A percentile compares a stretch with the other conserved stretches of the same genome.
These are phyloP conservation scores for Laodelphax striatellus DNA, from an alignment of 1,140 invertebrate genomes.

Conservation along the genomic window DNA sequence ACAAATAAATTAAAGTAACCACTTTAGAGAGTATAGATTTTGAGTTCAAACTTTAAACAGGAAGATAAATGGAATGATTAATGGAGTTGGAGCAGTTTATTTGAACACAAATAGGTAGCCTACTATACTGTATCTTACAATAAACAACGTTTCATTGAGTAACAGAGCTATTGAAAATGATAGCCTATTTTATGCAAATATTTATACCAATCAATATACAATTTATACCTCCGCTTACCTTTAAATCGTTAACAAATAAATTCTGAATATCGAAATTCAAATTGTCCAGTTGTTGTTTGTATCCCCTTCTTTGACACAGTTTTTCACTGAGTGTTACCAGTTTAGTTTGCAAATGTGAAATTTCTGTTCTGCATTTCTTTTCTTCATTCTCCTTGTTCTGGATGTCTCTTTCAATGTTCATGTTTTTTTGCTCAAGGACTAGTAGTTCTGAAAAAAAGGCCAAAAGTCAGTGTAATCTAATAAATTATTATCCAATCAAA, in stretches of 20 bases:
- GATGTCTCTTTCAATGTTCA: slow-evolving; percentile 50
- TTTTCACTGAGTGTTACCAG: slow-evolving; percentile 42
- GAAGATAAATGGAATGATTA: too few relatives aligned
- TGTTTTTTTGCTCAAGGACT: slow-evolving; percentile 60
- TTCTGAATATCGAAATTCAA: slow-evolving; percentile 42
- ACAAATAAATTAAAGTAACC: too few relatives aligned
- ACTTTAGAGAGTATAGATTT: too few relatives aligned
- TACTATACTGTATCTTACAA: too few relatives aligned
- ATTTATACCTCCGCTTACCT: slow-evolving; percentile 23
- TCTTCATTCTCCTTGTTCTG: slow-evolving; percentile 43
- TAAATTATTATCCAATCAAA: slow-evolving; percentile 9
- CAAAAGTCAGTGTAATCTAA: background rate
- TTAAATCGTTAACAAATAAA: slow-evolving; percentile 39
- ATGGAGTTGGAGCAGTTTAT: too few relatives aligned
- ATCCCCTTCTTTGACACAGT: slow-evolving; percentile 5
- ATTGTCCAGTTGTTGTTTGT: slow-evolving; percentile 39
- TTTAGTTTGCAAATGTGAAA: slow-evolving; percentile 44
- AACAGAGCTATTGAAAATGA: too few relatives aligned
- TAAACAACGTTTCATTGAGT: too few relatives aligned
- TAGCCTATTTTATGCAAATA: too few relatives aligned
- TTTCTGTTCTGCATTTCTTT: slow-evolving; percentile 39
- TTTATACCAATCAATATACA: too few relatives aligned
- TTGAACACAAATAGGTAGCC: too few relatives aligned
- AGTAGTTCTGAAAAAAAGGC: slow-evolving; percentile 44
- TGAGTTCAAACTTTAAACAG: too few relatives aligned